These are phyloP conservation scores for Amblyjoppa fuscipennis DNA, from an alignment of 2,888 invertebrate genomes.

Conservation along the genomic window DNA sequence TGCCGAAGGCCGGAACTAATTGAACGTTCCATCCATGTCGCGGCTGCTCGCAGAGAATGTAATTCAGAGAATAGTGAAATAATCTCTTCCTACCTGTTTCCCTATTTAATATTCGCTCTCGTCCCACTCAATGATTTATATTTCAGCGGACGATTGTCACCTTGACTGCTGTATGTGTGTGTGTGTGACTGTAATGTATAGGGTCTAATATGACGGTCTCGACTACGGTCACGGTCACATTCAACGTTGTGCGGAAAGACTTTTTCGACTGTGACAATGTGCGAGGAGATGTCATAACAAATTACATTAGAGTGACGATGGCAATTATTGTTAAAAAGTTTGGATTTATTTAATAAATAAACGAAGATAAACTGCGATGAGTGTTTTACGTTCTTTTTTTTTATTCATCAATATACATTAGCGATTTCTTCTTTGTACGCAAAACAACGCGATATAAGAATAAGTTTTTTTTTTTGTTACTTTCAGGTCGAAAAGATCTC, in stretches of 20 bases:
- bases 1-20: conserved; percentile 91
- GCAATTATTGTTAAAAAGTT: conserved; percentile 2
- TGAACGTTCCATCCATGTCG: conserved; percentile 94
- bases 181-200: conserved; percentile 34
- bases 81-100: conserved; percentile 30
- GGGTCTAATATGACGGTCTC: conserved; percentile 87
- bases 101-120: conserved; percentile 5
- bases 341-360: neutral
- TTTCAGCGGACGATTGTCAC: conserved; percentile 18
- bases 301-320: neutral
- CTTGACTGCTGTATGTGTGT: conserved; percentile 11
- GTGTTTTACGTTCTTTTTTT: neutral
- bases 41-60: conserved; percentile 96
- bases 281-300: conserved; percentile 71
- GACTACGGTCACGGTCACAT: conserved; percentile 86
- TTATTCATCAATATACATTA: too few species aligned
- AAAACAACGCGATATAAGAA: neutral
- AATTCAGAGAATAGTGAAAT: conserved; percentile 78
- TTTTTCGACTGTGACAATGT: conserved; percentile 85
- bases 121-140: conserved; percentile 33
- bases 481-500: too few species aligned
- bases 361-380: neutral
- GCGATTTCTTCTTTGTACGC: too few species aligned
- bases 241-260: conserved; percentile 88
- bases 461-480: too few species aligned